phyloP scores from a whole-genome alignment of 2,113 vertebrate species.

The Carassius carassius region DNA sequence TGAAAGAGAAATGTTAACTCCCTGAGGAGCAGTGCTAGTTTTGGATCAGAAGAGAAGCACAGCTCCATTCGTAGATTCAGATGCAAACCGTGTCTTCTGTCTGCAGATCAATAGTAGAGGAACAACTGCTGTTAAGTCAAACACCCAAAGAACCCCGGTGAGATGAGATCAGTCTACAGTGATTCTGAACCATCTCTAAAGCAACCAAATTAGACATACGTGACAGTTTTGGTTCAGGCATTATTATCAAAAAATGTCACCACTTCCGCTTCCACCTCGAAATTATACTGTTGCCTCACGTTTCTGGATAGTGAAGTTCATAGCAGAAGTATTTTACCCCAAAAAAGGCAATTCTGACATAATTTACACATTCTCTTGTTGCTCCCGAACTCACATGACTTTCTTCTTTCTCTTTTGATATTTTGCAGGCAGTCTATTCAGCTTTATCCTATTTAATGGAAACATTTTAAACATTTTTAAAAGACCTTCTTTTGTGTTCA shows the following conservation, averaged over 20 bases:
- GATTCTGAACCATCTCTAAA: conserved; percentile 27
- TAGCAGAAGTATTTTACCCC: not conserved
- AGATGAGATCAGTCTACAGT: conserved; percentile 25
- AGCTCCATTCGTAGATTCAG: conserved; percentile 35
- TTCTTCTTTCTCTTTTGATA: not conserved
- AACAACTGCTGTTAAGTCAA: conserved; percentile 36
- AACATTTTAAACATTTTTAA: too few species aligned
- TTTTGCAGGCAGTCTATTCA: not conserved
- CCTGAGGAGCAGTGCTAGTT: conserved; percentile 28
- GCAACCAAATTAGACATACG: conserved; percentile 29
- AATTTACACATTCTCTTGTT: not conserved
- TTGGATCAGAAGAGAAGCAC: conserved; percentile 37
- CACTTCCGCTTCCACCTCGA: conserved; percentile 6
- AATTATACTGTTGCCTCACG: not conserved
- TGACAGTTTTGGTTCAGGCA: conserved; percentile 26
- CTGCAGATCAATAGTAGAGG: conserved; percentile 38
- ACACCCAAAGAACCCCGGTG: conserved; percentile 14
- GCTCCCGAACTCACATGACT: not conserved
- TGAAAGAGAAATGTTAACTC: conserved; percentile 34
- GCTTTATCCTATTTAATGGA: not conserved
- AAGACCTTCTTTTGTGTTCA: too few species aligned
- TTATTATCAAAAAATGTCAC: not conserved
- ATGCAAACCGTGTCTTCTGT: conserved; percentile 38
- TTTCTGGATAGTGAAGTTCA: not conserved
- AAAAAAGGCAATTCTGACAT: not conserved